phyloP scores from a whole-genome alignment of 2,113 vertebrate species.

The Rhombomys opimus region DNA sequence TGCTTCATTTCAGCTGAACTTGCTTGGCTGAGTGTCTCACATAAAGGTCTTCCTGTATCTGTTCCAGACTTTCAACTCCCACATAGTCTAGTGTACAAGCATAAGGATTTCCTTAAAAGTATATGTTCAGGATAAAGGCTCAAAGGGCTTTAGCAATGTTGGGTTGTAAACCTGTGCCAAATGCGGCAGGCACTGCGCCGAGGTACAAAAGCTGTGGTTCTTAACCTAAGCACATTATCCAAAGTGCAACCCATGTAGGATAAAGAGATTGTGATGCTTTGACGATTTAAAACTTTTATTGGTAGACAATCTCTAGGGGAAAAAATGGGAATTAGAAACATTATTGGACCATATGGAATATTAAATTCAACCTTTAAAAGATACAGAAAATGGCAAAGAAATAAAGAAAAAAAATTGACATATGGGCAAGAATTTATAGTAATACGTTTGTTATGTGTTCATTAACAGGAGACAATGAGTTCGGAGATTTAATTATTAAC shows the following conservation, averaged over 20 bases:
- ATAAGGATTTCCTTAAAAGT: conserved; percentile 53
- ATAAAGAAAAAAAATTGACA: conserved; percentile 36
- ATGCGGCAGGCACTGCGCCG: neutral
- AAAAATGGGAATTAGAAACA: neutral
- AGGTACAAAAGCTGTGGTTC: neutral
- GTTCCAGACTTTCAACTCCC: conserved; percentile 56
- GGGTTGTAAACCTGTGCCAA: neutral
- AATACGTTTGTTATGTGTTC: conserved; percentile 44
- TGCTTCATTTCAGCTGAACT: conserved; percentile 33
- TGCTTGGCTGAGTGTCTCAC: conserved; percentile 37
- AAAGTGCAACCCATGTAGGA: conserved; percentile 26
- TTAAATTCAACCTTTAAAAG: conserved; percentile 54
- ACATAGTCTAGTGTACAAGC: conserved; percentile 33
- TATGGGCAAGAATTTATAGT: conserved; percentile 52
- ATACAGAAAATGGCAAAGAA: conserved; percentile 19
- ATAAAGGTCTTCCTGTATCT: conserved; percentile 32
- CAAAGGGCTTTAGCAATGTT: neutral
- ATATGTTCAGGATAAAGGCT: conserved; percentile 20
- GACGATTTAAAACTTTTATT: conserved; percentile 35
- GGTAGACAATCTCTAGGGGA: neutral
- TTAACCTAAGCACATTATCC: conserved; percentile 16
- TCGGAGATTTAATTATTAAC: conserved; percentile 60
- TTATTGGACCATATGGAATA: neutral
- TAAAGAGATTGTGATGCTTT: neutral
- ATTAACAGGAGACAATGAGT: conserved; percentile 61